These are phyloP conservation scores for Diacarnus erythraeanus DNA, from an alignment of 37 sponge, comb jelly and placozoan genomes.

Conservation along the genomic window DNA sequence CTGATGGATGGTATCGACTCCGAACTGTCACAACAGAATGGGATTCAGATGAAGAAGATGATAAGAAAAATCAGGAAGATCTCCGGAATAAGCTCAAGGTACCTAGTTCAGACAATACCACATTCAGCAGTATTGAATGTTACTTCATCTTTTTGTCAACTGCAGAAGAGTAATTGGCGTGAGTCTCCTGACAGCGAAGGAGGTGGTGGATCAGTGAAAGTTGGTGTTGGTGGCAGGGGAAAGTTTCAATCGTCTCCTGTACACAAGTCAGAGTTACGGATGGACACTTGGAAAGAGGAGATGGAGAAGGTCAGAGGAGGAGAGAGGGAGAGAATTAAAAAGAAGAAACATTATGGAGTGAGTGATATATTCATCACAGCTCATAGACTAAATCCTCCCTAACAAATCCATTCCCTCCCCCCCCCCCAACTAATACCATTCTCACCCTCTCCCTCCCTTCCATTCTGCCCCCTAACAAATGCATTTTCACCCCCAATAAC, in stretches of 20 bases:
- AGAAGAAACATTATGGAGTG: conserved; percentile 11
- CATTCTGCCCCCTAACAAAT: no score
- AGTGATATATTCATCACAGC: no score
- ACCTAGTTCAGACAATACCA: no score
- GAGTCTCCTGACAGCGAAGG: neutral
- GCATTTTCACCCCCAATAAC: no score
- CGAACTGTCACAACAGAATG: conserved; percentile 33
- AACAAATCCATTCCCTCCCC: no score
- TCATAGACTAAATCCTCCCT: no score
- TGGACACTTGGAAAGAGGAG: neutral
- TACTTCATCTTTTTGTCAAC: neutral
- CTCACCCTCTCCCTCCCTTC: no score
- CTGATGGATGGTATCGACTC: conserved; percentile 47
- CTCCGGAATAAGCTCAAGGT: no score
- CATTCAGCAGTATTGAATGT: neutral
- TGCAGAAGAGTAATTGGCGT: neutral
- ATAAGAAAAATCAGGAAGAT: conserved; percentile 1
- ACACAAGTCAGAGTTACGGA: neutral
- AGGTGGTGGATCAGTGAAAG: neutral
- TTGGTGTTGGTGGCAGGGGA: neutral
- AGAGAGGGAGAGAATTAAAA: conserved; percentile 16
- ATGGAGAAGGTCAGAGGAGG: neutral
- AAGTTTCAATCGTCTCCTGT: neutral
- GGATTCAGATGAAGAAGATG: conserved; percentile 38
- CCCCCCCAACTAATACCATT: no score